Base-by-base conservation (phyloP, 1,140 invertebrate genomes). In the Panulirus ornatus region DNA sequence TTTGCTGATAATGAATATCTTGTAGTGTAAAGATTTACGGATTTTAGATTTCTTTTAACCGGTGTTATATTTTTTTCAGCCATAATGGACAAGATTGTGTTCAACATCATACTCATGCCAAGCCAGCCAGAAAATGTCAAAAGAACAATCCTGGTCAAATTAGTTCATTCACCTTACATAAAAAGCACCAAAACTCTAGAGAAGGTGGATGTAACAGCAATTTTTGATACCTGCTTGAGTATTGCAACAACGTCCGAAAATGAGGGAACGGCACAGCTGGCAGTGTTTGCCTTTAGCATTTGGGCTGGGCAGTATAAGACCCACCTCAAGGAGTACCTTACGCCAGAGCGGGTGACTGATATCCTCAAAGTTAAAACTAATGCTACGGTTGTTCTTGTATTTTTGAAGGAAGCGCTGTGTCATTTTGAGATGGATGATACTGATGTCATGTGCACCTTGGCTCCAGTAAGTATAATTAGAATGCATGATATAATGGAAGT, bases 51-150 rank as follows among this genome's bases (percentile, higher is more conserved):
- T 58, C 51, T 27, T 70, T 70, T 1, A 70, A 11, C 66, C 22
- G 14, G 36, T n/a, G 3, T 70, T 11, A 30, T 22, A 70, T 30
- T 22, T 42, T 51, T 82, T 83, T 51, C 87, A 89, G 87, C 16
- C 87, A 88, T 22, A 42, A 89, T 89, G 78, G 87, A 89, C 63
- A 89, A 89, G 40, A 47, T 89, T 5, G 78, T 89, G 44, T 89
- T 71, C 47, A 82, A 42, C 75, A 89, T 89, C 22, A 83, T 89
- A 9, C 79, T 83, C 66, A 89, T 89, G 87, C 79, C 87, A 27
- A 89, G 83, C 78, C 63, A 82, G 44, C 40, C 87, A 30, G 87
- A 89, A 16, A 51, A 73, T 82, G 16, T 82, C 78, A 89, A 89
- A 36, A 89, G 70, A 40, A 47, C 58, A 40, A 44, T 89, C 5